A percentile compares a stretch with the other conserved stretches of the same genome.
Evolutionary conservation across 2,888 invertebrate genomes (phyloP).

Genomic region (Trissoscelio sp.): DNA sequence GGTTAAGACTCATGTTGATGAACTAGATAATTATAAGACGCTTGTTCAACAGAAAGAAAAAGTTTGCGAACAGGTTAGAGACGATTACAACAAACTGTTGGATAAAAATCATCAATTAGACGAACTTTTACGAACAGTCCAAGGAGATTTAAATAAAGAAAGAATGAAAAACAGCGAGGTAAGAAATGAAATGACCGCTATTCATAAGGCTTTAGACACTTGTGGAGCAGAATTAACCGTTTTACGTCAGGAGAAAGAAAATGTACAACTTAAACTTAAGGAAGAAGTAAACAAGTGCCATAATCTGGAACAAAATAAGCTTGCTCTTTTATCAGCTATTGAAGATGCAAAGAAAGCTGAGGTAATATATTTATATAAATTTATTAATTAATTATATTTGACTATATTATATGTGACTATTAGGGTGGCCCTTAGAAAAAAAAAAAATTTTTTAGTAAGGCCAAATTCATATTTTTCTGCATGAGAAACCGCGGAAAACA

Average conservation of each 20-base stretch:
- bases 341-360: slow-evolving; percentile 84
- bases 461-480: too few species aligned
- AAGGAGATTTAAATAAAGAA: slow-evolving; percentile 81
- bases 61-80: slow-evolving; percentile 77
- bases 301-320: slow-evolving; percentile 85
- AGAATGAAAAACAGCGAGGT: slow-evolving; percentile 78
- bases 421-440: too few species aligned
- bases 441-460: too few species aligned
- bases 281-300: slow-evolving; percentile 84
- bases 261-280: slow-evolving; percentile 84
- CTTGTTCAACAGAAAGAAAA: slow-evolving; percentile 79
- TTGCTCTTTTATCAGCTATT: slow-evolving; percentile 84
- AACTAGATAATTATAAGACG: slow-evolving; percentile 79
- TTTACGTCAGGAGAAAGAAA: slow-evolving; percentile 84
- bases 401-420: too few species aligned
- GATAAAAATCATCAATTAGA: slow-evolving; percentile 77
- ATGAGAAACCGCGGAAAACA: too few species aligned
- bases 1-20: slow-evolving; percentile 79
- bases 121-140: slow-evolving; percentile 75
- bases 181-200: slow-evolving; percentile 79
- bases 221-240: slow-evolving; percentile 83
- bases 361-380: slow-evolving; percentile 71
- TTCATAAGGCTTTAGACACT: slow-evolving; percentile 80
- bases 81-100: slow-evolving; percentile 76
- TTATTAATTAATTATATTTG: background rate